Conservation (phyloP, 1,140 invertebrate species). For the Drosophila saltans region DNA sequence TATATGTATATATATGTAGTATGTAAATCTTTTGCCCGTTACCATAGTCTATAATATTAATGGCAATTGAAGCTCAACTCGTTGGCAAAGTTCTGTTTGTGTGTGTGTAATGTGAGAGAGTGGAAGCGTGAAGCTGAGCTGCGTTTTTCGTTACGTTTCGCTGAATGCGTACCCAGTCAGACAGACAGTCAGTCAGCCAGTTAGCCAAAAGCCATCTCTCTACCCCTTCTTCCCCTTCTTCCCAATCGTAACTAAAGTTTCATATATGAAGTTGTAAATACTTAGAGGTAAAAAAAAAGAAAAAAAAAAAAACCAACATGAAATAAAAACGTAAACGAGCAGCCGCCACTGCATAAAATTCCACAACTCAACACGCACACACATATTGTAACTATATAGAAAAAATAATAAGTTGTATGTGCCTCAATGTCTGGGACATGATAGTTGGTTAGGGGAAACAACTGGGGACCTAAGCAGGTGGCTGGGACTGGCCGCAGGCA, state of each 20-base stretch:
- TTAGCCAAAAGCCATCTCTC: slow-evolving; percentile 16
- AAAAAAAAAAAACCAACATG: neutral
- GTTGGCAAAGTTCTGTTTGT: slow-evolving; percentile 29
- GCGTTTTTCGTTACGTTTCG: slow-evolving; percentile 78
- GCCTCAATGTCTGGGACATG: slow-evolving; percentile 69
- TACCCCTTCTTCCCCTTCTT: slow-evolving; percentile 38
- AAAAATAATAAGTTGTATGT: slow-evolving; percentile 30
- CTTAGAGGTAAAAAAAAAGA: slow-evolving; percentile 32
- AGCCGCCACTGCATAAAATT: slow-evolving; percentile 74
- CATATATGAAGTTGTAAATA: slow-evolving; percentile 77
- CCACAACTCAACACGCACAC: slow-evolving; percentile 69
- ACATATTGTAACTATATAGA: slow-evolving; percentile 24
- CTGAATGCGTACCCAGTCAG: slow-evolving; percentile 61
- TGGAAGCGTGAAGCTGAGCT: slow-evolving; percentile 79
- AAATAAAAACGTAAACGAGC: slow-evolving; percentile 71
- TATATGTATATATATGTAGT: neutral
- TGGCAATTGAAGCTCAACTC: slow-evolving; percentile 45
- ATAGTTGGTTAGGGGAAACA: slow-evolving; percentile 31
- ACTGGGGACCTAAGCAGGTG: slow-evolving; percentile 44
- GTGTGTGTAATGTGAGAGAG: slow-evolving; percentile 13
- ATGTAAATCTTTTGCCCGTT: slow-evolving; percentile 41
- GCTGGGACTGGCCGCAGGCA: slow-evolving; percentile 22
- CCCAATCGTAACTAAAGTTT: slow-evolving; percentile 61
- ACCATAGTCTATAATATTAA: slow-evolving; percentile 19
- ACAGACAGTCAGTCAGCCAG: slow-evolving; percentile 3